Evolutionary conservation across 2,888 invertebrate species (phyloP).

Genomic region (Oxycera nigricornis): DNA sequence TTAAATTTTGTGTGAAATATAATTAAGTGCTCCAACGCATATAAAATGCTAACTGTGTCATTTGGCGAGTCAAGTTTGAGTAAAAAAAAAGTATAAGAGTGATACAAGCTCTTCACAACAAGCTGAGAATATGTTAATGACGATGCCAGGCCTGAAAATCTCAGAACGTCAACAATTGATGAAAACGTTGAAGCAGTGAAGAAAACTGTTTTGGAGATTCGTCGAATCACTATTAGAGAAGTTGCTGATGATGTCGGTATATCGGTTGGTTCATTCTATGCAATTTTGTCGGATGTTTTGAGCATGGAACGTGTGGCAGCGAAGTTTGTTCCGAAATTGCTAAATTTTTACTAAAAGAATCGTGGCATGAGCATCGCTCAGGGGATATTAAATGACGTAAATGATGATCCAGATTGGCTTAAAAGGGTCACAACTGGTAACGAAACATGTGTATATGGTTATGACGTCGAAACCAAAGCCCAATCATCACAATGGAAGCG

Average conservation of each 20-base stretch:
- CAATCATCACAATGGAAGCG: no score
- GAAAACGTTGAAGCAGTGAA: neutral
- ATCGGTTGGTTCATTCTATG: no score
- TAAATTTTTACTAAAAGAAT: no score
- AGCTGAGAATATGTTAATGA: neutral
- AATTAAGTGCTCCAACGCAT: neutral
- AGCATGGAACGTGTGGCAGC: no score
- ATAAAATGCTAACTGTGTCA: neutral
- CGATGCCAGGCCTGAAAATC: neutral
- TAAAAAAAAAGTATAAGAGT: neutral
- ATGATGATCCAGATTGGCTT: neutral
- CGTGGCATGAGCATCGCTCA: no score
- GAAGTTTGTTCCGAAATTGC: no score
- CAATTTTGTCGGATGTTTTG: no score
- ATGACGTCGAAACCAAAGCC: no score
- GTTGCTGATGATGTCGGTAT: no score
- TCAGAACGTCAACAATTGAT: no score
- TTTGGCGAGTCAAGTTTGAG: neutral
- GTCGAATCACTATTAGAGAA: no score
- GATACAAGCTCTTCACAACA: neutral
- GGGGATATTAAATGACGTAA: neutral
- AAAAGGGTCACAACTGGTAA: neutral
- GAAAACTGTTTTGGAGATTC: neutral
- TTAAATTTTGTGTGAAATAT: no score
- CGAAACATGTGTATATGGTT: neutral